These are phyloP conservation scores for Eupleurogrammus muticus DNA, from an alignment of 2,797 vertebrate species.

Conservation along the genomic window DNA sequence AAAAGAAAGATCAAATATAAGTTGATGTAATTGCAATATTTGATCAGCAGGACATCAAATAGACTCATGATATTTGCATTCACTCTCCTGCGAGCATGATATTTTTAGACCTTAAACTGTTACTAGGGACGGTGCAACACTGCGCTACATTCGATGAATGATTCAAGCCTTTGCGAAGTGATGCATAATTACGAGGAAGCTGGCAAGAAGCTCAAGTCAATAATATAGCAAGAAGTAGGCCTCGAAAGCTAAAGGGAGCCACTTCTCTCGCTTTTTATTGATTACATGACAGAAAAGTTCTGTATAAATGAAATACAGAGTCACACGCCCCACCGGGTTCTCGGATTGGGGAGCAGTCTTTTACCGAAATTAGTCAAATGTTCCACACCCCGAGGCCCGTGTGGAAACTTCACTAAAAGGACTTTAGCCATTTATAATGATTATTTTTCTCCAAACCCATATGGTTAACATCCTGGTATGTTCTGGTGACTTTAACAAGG, in stretches of 20 bases:
- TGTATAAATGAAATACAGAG: slow-evolving; percentile 25
- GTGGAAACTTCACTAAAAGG: slow-evolving; percentile 39
- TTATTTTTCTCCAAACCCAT: slow-evolving; percentile 29
- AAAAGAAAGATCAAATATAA: slow-evolving; percentile 28
- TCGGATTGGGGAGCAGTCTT: slow-evolving; percentile 26
- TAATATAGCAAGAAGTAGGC: slow-evolving; percentile 34
- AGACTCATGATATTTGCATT: slow-evolving; percentile 66
- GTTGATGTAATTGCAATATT: slow-evolving; percentile 44
- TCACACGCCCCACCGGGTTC: slow-evolving; percentile 23
- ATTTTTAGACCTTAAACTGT: slow-evolving; percentile 80
- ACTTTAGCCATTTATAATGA: slow-evolving; percentile 34
- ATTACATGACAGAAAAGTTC: slow-evolving; percentile 25
- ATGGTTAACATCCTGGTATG: slow-evolving; percentile 23
- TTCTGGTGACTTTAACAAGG: slow-evolving; percentile 31
- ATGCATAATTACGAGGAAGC: slow-evolving; percentile 67
- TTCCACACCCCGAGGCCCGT: slow-evolving; percentile 52
- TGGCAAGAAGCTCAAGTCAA: slow-evolving; percentile 48
- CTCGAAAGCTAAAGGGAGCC: slow-evolving; percentile 24
- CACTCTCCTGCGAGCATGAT: slow-evolving; percentile 50
- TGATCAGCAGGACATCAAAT: slow-evolving; percentile 54
- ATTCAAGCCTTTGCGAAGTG: slow-evolving; percentile 74
- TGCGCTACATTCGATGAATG: slow-evolving; percentile 75
- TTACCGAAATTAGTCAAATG: slow-evolving; percentile 37
- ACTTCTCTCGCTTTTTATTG: slow-evolving; percentile 27
- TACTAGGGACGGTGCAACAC: slow-evolving; percentile 67